Base-by-base conservation (phyloP, 2,888 invertebrate species). In the Lutraria lutraria region DNA sequence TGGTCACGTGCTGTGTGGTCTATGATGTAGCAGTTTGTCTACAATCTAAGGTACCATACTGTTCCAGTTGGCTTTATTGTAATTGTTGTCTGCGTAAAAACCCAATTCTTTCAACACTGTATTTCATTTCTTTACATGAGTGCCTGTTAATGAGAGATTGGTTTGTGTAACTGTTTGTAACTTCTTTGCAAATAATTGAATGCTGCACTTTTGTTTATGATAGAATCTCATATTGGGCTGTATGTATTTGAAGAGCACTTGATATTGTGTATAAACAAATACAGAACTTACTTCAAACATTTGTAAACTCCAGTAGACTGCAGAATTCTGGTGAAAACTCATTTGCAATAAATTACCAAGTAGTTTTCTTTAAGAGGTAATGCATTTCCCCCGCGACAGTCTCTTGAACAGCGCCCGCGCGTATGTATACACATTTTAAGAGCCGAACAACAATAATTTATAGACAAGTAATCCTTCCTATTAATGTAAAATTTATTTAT, bases 401-500 rank as follows among this genome's bases (percentile, higher is more conserved):
- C 76, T 76, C 76, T 76, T 76, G 76, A 76, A 25, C 34, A 76
- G 76, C 76, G 76, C 76, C 76, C 31, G 34, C 6, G 76, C 76
- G 31, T 31, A 76, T 76, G 25, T 34, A 76, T 76, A 76, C 76
- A 34, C 6, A 15, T 31, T 72, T 31, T 76, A 16, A 76, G 54
- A 81, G 81, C 81, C 52, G 81, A 53, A 52, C 81, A 0, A 53
- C 54, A 16, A 6, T 81, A 53, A 81, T 52, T 81, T 52, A 52
- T 81, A 25, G 81, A 52, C 81, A 25, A 81, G 54, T 81, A 81
- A 81, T 54, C 54, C 81, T 25, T 81, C 12, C 12, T 52, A 54
- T 81, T 81, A 54, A 81, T 53, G 54, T 52, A 12, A 81, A 52
- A 54, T 81, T 81, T 81, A 81, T 81, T 81, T 81, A 81, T 81